These are phyloP conservation scores for Pangasius sanitwongsei DNA, from an alignment of 2,797 vertebrate species.

Conservation along the genomic window DNA sequence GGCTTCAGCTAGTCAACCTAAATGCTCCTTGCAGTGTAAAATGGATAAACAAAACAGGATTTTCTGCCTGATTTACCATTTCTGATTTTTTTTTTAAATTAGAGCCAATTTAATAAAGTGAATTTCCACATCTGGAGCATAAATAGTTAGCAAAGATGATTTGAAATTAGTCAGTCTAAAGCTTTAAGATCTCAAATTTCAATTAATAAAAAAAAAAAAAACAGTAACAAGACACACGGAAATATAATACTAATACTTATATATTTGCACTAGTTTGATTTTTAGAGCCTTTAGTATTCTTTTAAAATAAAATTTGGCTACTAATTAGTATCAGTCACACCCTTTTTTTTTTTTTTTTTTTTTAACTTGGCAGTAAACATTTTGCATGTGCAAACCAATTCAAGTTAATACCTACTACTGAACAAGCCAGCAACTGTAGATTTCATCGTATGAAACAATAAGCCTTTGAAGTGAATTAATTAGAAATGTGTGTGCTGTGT, in stretches of 20 bases:
- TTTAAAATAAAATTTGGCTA: not conserved
- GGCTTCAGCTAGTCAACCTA: not conserved
- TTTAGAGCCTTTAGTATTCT: not conserved
- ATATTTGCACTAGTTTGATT: not conserved
- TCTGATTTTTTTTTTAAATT: not conserved
- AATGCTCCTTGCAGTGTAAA: not conserved
- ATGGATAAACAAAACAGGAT: not conserved
- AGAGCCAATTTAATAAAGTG: too few relatives aligned
- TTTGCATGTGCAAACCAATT: not conserved
- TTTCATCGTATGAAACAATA: not conserved
- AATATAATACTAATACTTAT: not conserved
- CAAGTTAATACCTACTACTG: not conserved
- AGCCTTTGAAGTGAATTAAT: not conserved
- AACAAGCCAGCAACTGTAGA: not conserved
- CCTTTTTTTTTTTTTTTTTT: not conserved
- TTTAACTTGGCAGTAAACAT: not conserved
- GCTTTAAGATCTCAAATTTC: not conserved
- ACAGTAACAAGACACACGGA: too few relatives aligned
- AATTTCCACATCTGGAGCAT: not conserved
- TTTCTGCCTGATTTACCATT: not conserved
- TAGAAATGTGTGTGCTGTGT: not conserved
- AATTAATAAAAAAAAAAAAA: too few relatives aligned
- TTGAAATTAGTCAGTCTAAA: not conserved
- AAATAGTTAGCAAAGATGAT: not conserved
- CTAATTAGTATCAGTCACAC: not conserved